Evolutionary conservation across 2,797 vertebrate species (phyloP), one percentile per base, ranked within the genome.

Genomic region (Etheostoma perlongum): DNA sequence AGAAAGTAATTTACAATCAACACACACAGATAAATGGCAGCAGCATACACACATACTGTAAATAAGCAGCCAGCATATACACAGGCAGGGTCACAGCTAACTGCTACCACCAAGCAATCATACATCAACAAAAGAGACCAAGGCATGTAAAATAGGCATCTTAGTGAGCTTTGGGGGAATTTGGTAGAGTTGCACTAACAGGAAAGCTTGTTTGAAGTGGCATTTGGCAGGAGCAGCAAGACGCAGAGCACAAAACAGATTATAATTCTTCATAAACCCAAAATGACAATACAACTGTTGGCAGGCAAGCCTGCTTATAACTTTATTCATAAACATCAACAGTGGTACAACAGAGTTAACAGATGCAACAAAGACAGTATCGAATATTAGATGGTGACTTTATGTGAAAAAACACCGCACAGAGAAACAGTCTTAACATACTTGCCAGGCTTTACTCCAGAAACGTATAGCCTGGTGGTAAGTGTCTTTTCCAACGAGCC

Each of bases 1-100:
- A 42, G 4, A 70, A 33, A 62, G 16, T 30, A 6, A 47, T 48
- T 55, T 14, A 18, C 10, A 23, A 46, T 67, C 36, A 40, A 49
- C 1, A 46, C 1, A 6, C 19, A 54, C 15, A 52, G n/a, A 49
- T 46, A 18, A 53, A 61, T 10, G 7, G 5, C 57, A 68, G 73
- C 2, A 23, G 10, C 14, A 44, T 4, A 23, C 4, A 15, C 2
- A 4, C 14, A 18, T 19, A 23, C 21, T 23, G 21, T 23, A 40
- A 4, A 49, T 21, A 25, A 21, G 51, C 58, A 49, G 49, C 18
- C 30, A 60, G 40, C 21, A 33, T 12, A 23, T 46, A 46, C 58
- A 67, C 18, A 69, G 11, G 23, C 40, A 60, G 0, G 19, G 27
- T 47, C 58, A n/a, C 27, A 16, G 36, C 63, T 58, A 68, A 76